Conservation (phyloP, 2,888 invertebrate species). For the Proisotoma minuta region DNA sequence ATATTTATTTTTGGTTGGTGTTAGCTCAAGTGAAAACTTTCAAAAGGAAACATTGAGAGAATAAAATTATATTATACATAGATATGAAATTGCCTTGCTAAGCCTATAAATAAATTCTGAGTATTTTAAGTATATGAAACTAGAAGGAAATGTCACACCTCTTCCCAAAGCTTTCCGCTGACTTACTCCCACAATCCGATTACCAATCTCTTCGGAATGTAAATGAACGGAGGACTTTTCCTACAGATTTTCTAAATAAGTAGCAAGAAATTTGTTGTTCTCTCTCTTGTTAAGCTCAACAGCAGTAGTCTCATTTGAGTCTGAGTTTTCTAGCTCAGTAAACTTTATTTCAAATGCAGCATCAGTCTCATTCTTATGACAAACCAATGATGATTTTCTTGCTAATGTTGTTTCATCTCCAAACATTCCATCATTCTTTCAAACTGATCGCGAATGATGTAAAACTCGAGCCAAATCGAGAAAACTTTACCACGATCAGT, state of each 20-base stretch:
- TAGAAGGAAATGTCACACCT: not conserved
- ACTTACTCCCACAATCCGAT: constrained; percentile 34
- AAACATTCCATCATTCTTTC: constrained; percentile 3
- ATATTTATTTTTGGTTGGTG: too few relatives aligned
- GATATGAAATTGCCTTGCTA: constrained; percentile 9
- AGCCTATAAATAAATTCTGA: constrained; percentile 13
- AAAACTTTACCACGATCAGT: too few relatives aligned
- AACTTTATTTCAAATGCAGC: too few relatives aligned
- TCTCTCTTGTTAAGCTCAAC: not conserved
- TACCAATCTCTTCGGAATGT: constrained; percentile 38
- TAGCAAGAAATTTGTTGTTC: too few relatives aligned
- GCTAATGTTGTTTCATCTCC: constrained; percentile 1
- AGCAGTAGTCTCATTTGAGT: not conserved
- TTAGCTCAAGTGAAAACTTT: too few relatives aligned
- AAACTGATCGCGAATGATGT: not conserved
- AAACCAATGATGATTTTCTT: not conserved
- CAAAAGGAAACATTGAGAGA: too few relatives aligned
- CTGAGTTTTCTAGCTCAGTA: too few relatives aligned
- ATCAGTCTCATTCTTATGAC: not conserved
- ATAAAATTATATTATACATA: too few relatives aligned
- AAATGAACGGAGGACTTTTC: constrained; percentile 35
- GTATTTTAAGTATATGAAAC: not conserved
- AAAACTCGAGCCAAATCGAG: too few relatives aligned
- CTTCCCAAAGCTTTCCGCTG: constrained; percentile 24
- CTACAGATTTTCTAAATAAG: too few relatives aligned